These are phyloP conservation scores for Antheraea mylitta DNA, from an alignment of 1,140 invertebrate species.

Conservation along the genomic window DNA sequence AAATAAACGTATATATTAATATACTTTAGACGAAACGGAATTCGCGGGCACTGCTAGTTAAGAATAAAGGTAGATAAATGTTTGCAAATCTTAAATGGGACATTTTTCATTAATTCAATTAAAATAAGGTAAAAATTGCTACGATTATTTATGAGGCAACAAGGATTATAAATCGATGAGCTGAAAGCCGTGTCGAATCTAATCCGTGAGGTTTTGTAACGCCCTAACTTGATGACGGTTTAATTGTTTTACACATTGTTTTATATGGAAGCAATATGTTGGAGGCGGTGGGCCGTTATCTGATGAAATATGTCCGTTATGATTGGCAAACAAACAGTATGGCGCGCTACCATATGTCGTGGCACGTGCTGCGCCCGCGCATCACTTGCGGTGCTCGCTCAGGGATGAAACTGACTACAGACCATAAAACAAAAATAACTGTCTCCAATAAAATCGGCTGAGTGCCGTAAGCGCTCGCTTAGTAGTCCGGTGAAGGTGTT, in stretches of 20 bases:
- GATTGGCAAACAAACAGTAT: conserved; percentile 79
- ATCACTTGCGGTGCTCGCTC: conserved; percentile 65
- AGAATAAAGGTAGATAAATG: too few species aligned
- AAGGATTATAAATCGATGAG: conserved; percentile 16
- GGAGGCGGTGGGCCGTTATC: conserved; percentile 68
- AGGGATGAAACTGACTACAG: conserved; percentile 58
- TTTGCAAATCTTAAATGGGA: too few species aligned
- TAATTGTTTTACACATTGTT: conserved; percentile 73
- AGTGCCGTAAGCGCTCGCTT: too few species aligned
- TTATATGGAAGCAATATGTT: conserved; percentile 68
- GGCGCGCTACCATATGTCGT: conserved; percentile 72
- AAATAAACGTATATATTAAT: too few species aligned
- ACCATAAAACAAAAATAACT: background rate
- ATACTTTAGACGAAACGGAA: too few species aligned
- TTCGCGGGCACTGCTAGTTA: too few species aligned
- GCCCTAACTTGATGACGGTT: conserved; percentile 43
- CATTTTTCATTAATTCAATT: too few species aligned
- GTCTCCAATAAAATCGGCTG: too few species aligned
- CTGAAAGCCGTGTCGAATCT: conserved; percentile 58
- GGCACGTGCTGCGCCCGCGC: conserved; percentile 71
- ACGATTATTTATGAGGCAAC: background rate
- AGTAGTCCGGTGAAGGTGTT: too few species aligned
- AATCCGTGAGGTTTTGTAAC: conserved; percentile 11
- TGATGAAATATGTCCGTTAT: conserved; percentile 79
- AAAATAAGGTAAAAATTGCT: background rate